Conservation (phyloP, 1,140 invertebrate genomes). For the Ceratosolen solmsi region DNA sequence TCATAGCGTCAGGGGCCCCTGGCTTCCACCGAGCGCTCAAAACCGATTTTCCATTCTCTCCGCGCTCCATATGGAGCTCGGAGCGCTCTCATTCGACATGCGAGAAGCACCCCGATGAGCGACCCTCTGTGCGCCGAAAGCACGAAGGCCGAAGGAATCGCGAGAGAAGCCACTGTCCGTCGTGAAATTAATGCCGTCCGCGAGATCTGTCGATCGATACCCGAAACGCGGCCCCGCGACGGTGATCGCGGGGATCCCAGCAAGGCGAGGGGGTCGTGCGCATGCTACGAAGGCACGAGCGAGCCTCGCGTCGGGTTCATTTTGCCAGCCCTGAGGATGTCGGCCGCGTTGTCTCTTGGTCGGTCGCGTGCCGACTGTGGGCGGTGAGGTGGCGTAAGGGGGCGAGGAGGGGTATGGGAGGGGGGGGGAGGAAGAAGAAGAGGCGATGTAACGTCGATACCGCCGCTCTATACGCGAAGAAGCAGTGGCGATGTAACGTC, state of each 20-base stretch:
- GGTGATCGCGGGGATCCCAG: neutral
- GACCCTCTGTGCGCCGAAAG: neutral
- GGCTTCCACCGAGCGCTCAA: too few relatives aligned
- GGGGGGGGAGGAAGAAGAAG: neutral
- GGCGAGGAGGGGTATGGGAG: neutral
- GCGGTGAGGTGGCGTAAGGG: neutral
- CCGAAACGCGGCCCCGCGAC: too few relatives aligned
- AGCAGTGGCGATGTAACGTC: slow-evolving; percentile 70
- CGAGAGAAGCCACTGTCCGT: too few relatives aligned
- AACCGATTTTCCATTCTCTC: neutral
- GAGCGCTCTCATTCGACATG: neutral
- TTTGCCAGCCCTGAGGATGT: slow-evolving; percentile 30
- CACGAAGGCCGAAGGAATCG: too few relatives aligned
- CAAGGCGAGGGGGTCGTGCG: neutral
- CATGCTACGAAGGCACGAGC: slow-evolving; percentile 18
- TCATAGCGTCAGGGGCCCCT: neutral
- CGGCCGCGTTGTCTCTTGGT: slow-evolving; percentile 17
- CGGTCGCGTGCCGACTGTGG: neutral
- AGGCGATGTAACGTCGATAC: slow-evolving; percentile 73
- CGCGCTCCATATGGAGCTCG: neutral
- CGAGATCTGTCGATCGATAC: neutral
- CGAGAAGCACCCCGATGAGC: neutral
- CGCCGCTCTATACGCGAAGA: slow-evolving; percentile 71
- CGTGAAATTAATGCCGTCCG: too few relatives aligned
- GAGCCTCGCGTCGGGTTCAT: slow-evolving; percentile 32